Conservation (phyloP, 2,113 vertebrate genomes). For the Terrapene triunguis region DNA sequence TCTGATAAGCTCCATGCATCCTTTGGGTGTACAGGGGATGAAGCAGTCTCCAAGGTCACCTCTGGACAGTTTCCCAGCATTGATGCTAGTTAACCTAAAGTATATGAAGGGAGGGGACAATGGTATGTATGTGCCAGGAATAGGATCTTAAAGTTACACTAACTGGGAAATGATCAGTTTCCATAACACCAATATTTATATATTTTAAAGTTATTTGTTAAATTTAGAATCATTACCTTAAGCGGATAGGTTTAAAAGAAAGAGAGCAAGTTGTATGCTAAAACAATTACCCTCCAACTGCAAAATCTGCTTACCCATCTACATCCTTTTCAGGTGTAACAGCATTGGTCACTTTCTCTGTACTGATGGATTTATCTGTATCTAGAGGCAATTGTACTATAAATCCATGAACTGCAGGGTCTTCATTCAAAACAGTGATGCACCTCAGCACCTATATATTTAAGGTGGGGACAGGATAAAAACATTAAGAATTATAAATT, state of each 20-base stretch:
- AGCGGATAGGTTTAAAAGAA: background rate
- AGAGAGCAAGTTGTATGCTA: background rate
- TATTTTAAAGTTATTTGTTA: background rate
- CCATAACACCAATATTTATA: background rate
- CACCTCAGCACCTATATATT: slow-evolving; percentile 87
- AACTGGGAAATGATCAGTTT: background rate
- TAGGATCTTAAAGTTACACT: background rate
- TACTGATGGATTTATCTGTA: slow-evolving; percentile 89
- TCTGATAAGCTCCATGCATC: slow-evolving; percentile 96
- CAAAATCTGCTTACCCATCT: slow-evolving; percentile 87
- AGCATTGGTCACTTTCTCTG: slow-evolving; percentile 91
- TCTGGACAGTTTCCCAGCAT: slow-evolving; percentile 94
- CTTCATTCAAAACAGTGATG: slow-evolving; percentile 89
- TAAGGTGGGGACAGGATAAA: slow-evolving; percentile 22
- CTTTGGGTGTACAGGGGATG: slow-evolving; percentile 96
- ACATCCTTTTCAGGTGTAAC: slow-evolving; percentile 94
- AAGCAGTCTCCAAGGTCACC: slow-evolving; percentile 94
- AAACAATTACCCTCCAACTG: background rate
- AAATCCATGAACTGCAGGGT: slow-evolving; percentile 90
- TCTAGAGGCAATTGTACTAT: slow-evolving; percentile 96
- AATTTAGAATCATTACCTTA: background rate
- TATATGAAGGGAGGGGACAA: slow-evolving; percentile 34
- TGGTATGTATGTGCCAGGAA: background rate
- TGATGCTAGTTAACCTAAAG: slow-evolving; percentile 92
- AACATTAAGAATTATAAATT: background rate